phyloP scores from a whole-genome alignment of 2,888 invertebrate species.

The Hedya salicella region DNA sequence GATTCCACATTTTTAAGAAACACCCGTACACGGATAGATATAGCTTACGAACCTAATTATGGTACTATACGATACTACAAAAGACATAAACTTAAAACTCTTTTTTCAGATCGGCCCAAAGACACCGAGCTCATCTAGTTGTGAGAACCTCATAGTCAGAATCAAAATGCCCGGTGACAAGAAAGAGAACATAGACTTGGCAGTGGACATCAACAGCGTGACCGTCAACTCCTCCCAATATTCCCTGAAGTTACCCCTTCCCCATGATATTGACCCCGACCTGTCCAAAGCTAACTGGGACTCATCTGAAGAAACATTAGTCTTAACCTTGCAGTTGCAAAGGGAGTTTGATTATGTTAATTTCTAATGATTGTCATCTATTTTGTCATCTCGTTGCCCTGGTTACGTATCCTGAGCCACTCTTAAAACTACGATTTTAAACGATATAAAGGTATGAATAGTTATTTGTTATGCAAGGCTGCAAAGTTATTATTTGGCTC shows the following conservation, averaged over 20 bases:
- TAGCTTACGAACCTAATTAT: no score
- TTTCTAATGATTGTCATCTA: constrained; percentile 86
- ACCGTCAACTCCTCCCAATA: constrained; percentile 87
- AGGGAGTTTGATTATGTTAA: constrained; percentile 95
- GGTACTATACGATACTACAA: no score
- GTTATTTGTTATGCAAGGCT: no score
- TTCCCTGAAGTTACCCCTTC: constrained; percentile 89
- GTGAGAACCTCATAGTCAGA: constrained; percentile 93
- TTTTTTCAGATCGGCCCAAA: constrained; percentile 90
- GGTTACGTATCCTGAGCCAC: no score
- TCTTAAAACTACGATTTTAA: no score
- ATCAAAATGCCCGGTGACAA: constrained; percentile 91
- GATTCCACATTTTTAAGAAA: no score
- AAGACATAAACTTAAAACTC: background rate
- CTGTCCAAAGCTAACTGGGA: constrained; percentile 93
- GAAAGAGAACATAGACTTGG: constrained; percentile 90
- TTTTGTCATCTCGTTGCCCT: no score
- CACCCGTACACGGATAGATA: no score
- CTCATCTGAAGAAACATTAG: constrained; percentile 85
- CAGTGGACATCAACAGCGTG: constrained; percentile 86
- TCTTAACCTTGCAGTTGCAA: constrained; percentile 89
- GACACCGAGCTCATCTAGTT: constrained; percentile 91
- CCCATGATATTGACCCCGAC: constrained; percentile 93
- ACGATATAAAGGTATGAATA: no score
- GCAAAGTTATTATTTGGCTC: no score